Percentiles rank a stretch among this genome's conserved stretches.
Evolutionary conservation across 2,113 vertebrate genomes (phyloP).

Genomic region (Ammodytes dubius): DNA sequence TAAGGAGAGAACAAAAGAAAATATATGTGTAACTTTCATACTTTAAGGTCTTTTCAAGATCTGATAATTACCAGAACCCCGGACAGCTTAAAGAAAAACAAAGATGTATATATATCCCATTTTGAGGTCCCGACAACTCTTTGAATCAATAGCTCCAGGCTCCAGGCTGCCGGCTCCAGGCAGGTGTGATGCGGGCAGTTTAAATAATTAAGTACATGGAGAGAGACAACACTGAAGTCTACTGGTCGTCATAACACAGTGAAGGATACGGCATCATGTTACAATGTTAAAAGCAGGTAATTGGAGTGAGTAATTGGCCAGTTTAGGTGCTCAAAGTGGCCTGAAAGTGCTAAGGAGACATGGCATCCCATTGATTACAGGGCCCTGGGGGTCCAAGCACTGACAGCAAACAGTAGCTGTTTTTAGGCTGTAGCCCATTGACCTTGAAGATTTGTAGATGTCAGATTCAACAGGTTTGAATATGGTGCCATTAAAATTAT

Average conservation of each 20-base stretch:
- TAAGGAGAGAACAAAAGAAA: conserved; percentile 43
- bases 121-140: conserved; percentile 72
- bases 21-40: conserved; percentile 4
- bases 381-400: conserved; percentile 40
- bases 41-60: neutral
- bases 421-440: conserved; percentile 54
- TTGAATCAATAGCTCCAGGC: conserved; percentile 83
- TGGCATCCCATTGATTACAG: conserved; percentile 71
- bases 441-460: conserved; percentile 59
- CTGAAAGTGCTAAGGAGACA: conserved; percentile 81
- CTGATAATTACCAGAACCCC: conserved; percentile 18
- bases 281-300: conserved; percentile 85
- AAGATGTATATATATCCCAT: conserved; percentile 45
- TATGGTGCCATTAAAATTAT: conserved; percentile 25
- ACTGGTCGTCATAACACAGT: conserved; percentile 82
- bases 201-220: conserved; percentile 86
- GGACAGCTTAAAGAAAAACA: conserved; percentile 29
- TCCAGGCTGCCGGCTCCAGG: conserved; percentile 82
- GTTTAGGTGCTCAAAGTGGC: conserved; percentile 75
- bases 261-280: conserved; percentile 80
- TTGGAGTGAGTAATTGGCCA: conserved; percentile 81
- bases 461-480: conserved; percentile 53
- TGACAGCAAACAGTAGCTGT: conserved; percentile 58
- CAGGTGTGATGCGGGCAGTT: conserved; percentile 81
- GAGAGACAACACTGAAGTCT: conserved; percentile 77